Base-by-base conservation (phyloP, 2,113 vertebrate species). In the Paedocypris sp. region DNA sequence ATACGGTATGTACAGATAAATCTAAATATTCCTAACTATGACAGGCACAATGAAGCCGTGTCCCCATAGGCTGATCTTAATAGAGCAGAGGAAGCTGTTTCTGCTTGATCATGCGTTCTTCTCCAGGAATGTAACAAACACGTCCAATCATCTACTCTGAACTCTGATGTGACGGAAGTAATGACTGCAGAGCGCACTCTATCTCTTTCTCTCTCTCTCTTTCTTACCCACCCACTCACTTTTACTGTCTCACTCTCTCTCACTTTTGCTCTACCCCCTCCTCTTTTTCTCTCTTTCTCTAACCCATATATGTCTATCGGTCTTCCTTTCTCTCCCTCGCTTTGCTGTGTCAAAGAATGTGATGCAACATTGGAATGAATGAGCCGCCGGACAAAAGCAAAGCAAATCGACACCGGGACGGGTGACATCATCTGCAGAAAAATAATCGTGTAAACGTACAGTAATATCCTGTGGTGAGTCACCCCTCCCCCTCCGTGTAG, bases 1-100 rank as follows among this genome's bases (percentile, higher is more conserved):
- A n/a, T n/a, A n/a, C n/a, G n/a, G n/a, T n/a, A n/a, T n/a, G n/a
- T n/a, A n/a, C n/a, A n/a, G n/a, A n/a, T n/a, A n/a, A n/a, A n/a
- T n/a, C n/a, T n/a, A n/a, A n/a, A n/a, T n/a, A 42, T 33, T 36
- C 18, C 45, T 16, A 6, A 38, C 32, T 33, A 10, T 41, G 13
- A 45, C 41, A 19, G 4, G 2, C 43, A 43, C 47, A 68, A n/a
- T n/a, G n/a, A n/a, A n/a, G n/a, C n/a, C n/a, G n/a, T n/a, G n/a
- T n/a, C n/a, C n/a, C n/a, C n/a, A n/a, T n/a, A n/a, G n/a, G n/a
- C n/a, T n/a, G n/a, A n/a, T n/a, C n/a, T 59, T 59, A 51, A 52
- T 59, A 68, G 52, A 59, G 9, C 5, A 13, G 9, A 52, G 22
- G 20, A 68, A 43, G 32, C 15, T 28, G 15, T 54, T 62, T 57